Percentiles rank a stretch among this genome's conserved stretches.
Evolutionary conservation across 2,113 vertebrate species (phyloP).

Genomic region (Pterocles gutturalis): DNA sequence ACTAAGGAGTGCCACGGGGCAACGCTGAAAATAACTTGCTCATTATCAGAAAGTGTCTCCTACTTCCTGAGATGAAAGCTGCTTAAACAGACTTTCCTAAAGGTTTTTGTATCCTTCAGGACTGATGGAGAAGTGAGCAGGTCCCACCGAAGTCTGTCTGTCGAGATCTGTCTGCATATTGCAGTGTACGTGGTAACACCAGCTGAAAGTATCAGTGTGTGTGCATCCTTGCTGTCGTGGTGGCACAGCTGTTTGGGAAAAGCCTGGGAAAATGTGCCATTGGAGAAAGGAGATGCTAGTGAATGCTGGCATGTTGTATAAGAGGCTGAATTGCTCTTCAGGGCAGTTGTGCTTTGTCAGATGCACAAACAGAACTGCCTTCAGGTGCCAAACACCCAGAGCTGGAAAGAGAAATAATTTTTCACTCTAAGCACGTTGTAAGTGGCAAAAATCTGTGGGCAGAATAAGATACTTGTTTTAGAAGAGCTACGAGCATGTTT

Average conservation of each 20-base stretch:
- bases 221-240: neutral
- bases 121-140: neutral
- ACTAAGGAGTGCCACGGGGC: neutral
- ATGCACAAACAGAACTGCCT: neutral
- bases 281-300: neutral
- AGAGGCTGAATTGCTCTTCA: neutral
- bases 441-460: neutral
- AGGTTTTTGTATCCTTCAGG: neutral
- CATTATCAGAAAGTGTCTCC: neutral
- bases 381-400: accelerated
- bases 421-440: neutral
- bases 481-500: too few species aligned
- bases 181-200: neutral
- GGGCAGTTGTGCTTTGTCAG: neutral
- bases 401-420: neutral
- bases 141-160: neutral
- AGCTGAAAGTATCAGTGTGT: neutral
- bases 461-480: neutral
- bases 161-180: neutral
- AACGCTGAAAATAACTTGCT: neutral
- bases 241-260: neutral
- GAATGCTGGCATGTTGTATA: neutral
- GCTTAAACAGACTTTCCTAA: neutral
- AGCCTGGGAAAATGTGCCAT: neutral
- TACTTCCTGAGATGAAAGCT: neutral